Conservation (phyloP, 2,797 vertebrate species). For the Bucorvus abyssinicus region DNA sequence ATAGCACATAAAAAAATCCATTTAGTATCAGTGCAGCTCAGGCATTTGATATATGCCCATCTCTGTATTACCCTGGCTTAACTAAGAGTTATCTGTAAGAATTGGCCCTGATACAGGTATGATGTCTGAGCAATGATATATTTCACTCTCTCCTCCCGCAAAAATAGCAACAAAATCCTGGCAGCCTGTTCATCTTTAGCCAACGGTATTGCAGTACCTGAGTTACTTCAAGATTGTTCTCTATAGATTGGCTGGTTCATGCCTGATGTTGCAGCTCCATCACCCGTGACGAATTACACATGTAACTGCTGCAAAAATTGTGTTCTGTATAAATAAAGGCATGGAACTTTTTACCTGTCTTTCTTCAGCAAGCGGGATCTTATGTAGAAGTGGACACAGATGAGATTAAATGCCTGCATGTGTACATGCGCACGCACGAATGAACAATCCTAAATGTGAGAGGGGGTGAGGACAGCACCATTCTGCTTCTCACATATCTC, state of each 20-base stretch:
- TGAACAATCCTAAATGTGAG: background rate
- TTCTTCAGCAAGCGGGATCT: background rate
- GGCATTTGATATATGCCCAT: background rate
- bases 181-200: background rate
- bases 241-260: background rate
- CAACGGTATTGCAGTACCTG: rapidly evolving
- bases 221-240: background rate
- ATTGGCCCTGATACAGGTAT: background rate
- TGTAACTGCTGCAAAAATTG: slow-evolving; percentile 19
- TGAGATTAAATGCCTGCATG: background rate
- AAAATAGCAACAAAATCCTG: background rate
- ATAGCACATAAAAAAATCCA: background rate
- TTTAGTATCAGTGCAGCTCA: background rate
- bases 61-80: background rate
- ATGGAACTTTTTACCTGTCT: background rate
- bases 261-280: background rate
- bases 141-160: background rate
- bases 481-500: background rate
- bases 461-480: background rate
- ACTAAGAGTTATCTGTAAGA: background rate
- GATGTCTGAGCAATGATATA: background rate
- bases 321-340: background rate
- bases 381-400: background rate
- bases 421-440: background rate
- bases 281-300: background rate